These are phyloP conservation scores for Melanerpes formicivorus DNA, from an alignment of 2,113 vertebrate genomes.

Conservation along the genomic window DNA sequence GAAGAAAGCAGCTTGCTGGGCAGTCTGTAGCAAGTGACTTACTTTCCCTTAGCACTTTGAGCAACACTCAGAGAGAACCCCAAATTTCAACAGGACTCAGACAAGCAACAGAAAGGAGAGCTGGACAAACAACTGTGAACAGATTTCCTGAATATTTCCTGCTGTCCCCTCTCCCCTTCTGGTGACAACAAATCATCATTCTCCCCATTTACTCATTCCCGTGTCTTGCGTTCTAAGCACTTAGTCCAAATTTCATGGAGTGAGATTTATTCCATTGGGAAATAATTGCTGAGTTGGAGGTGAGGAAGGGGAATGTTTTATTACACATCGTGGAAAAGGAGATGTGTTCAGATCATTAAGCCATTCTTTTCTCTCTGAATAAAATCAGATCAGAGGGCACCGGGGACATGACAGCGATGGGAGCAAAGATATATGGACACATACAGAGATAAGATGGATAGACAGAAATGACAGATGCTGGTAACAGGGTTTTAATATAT, in stretches of 20 bases:
- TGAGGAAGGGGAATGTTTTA: constrained; percentile 4
- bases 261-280: neutral
- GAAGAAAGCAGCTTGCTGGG: neutral
- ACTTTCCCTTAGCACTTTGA: neutral
- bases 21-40: neutral
- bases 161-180: neutral
- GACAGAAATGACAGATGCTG: constrained; percentile 30
- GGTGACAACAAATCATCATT: neutral
- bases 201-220: constrained; percentile 3
- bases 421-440: constrained; percentile 25
- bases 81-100: neutral
- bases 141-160: neutral
- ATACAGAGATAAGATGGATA: constrained; percentile 12
- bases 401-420: neutral
- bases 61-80: neutral
- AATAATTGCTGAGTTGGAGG: constrained; percentile 1
- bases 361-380: constrained; percentile 30
- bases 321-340: constrained; percentile 8
- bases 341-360: constrained; percentile 13
- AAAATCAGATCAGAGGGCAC: constrained; percentile 40
- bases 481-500: constrained; percentile 38
- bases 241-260: neutral
- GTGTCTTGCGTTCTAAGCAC: neutral
- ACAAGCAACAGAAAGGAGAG: neutral
- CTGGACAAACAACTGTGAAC: neutral